Evolutionary conservation across 2,888 invertebrate species (phyloP), one percentile per base, ranked within the genome.

Genomic region (Eupithecia dodoneata): DNA sequence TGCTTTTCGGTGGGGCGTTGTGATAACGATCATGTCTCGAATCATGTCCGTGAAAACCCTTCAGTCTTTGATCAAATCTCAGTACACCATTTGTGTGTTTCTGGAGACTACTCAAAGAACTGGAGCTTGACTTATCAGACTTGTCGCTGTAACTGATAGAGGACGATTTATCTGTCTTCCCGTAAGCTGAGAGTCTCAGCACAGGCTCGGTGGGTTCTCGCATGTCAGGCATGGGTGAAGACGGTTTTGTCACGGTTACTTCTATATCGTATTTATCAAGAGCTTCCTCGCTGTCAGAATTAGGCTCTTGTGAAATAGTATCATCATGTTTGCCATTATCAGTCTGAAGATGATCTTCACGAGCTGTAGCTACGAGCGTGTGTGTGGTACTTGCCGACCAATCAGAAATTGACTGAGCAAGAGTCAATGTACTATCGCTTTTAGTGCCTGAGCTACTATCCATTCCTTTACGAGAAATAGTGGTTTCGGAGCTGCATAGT

Each of bases 361-460:
- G 95, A 15, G 95, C 93, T 55, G 97, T 96, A 13, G 96, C 96
- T 69, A 97, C 96, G 10, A 97, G 94, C 0, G 97, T 97, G 76
- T 97, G 97, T 84, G 97, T 97, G 41, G 97, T 97, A 81, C 97
- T 97, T 1, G 97, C 97, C 0, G 97, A 97, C 97, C 98, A 98
- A 83, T 98, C 98, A 0, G 97, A 97, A 84, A 97, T 97, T 1
- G 97, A 97, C 80, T 97, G 97, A 1, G 97, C 97, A 59, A 97
- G 88, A 2, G 96, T 96, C 71, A 97, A 89, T 0, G 98, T 98
- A 85, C 98, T 98, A 85, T 98, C 98, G 82, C 97, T 97, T 87
- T 97, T 97, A 1, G 97, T 97, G 5, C 97, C 97, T 3, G 97
- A 97, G 83, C 97, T 96, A 72, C 96, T 93, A 84, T 96, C 96